These are phyloP conservation scores for Gari tellinella DNA, from an alignment of 2,888 invertebrate genomes.

Conservation along the genomic window DNA sequence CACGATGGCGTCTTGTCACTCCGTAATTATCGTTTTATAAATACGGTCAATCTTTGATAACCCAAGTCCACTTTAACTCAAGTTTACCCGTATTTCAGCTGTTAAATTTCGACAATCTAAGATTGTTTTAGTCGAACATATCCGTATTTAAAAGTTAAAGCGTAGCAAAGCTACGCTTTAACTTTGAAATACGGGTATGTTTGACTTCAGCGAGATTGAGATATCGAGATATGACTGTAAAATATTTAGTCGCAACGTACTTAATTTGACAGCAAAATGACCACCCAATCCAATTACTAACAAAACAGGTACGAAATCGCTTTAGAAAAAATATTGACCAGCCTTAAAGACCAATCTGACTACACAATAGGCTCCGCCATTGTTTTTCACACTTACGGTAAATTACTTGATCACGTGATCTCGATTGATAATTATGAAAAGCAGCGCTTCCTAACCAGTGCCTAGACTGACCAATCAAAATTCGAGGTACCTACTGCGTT, in stretches of 20 bases:
- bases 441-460: neutral
- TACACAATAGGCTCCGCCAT: slow-evolving; percentile 47
- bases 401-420: slow-evolving; percentile 50
- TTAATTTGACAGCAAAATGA: slow-evolving; percentile 54
- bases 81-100: no score
- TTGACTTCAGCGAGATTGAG: no score
- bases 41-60: no score
- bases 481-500: neutral
- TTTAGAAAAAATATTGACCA: slow-evolving; percentile 51
- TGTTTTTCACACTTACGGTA: slow-evolving; percentile 61
- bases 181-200: no score
- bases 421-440: neutral
- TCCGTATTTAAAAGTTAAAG: no score
- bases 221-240: no score
- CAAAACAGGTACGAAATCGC: slow-evolving; percentile 57
- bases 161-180: no score
- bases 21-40: no score
- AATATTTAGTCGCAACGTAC: neutral
- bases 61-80: no score
- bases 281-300: slow-evolving; percentile 54
- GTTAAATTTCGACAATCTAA: no score
- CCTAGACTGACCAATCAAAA: slow-evolving; percentile 12
- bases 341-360: slow-evolving; percentile 41
- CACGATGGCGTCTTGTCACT: no score
- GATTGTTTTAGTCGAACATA: no score